phyloP scores from a whole-genome alignment of 2,888 invertebrate genomes.

The Entomobrya multifasciata region DNA sequence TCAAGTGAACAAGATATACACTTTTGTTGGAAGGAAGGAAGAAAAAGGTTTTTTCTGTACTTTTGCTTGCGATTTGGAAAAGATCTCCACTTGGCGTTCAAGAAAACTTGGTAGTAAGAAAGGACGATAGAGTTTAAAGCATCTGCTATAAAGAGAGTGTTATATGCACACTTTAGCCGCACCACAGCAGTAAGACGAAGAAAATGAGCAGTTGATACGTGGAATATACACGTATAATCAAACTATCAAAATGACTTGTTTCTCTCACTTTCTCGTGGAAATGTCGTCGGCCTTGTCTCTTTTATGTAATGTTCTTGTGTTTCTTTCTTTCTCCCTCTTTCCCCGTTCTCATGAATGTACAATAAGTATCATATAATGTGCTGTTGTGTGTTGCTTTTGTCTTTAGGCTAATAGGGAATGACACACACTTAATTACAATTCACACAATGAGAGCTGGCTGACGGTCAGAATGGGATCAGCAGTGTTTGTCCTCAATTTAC shows the following conservation, averaged over 20 bases:
- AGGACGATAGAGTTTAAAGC: not conserved
- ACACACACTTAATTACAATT: slow-evolving; percentile 71
- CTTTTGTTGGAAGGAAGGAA: not conserved
- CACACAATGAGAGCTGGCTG: slow-evolving; percentile 46
- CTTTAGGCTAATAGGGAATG: slow-evolving; percentile 69
- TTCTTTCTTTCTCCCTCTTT: slow-evolving; percentile 16
- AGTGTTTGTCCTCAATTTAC: slow-evolving; percentile 51
- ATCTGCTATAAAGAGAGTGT: slow-evolving; percentile 58
- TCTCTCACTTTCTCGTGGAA: not conserved
- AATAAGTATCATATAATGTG: slow-evolving; percentile 60
- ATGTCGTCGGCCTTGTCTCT: slow-evolving; percentile 30
- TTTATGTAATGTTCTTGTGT: slow-evolving; percentile 21
- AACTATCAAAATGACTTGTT: slow-evolving; percentile 17
- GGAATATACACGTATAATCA: slow-evolving; percentile 20
- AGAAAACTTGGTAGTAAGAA: slow-evolving; percentile 40
- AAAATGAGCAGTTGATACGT: slow-evolving; percentile 56
- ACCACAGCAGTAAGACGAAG: slow-evolving; percentile 11
- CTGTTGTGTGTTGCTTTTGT: slow-evolving; percentile 64
- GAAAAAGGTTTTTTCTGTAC: slow-evolving; percentile 15
- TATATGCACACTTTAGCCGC: slow-evolving; percentile 64
- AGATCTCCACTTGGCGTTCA: slow-evolving; percentile 34
- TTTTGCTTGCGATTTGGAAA: slow-evolving; percentile 1
- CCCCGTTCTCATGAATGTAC: slow-evolving; percentile 46
- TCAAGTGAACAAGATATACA: slow-evolving; percentile 14
- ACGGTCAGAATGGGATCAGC: slow-evolving; percentile 54